Evolutionary conservation across 2,888 invertebrate genomes (phyloP), one percentile per base, ranked within the genome.

Genomic region (Bursaphelenchus okinawaensis): DNA sequence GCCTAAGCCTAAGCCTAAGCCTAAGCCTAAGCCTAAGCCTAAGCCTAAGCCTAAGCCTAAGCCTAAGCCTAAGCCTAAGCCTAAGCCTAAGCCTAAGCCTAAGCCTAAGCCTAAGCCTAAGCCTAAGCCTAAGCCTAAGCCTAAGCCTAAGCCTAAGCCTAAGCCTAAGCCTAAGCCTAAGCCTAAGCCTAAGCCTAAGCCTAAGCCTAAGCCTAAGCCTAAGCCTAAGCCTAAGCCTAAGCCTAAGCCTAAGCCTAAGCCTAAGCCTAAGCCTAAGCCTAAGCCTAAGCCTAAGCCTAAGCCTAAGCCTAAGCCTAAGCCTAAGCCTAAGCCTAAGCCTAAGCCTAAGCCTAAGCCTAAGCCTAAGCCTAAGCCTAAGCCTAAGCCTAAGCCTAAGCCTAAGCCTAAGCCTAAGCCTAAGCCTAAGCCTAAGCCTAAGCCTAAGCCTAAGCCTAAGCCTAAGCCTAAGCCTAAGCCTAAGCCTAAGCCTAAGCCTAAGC

Each of bases 1-100:
- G 54, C 64, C 63, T 65, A 28, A 65, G 65, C 63, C 63, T 65
- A 63, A 63, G 63, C 63, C 65, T 65, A 60, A 60, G 52, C 60
- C 60, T 50, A 55, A 57, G 65, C 65, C 66, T 29, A 65, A 66
- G 64, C 65, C 55, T 67, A 66, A 66, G 55, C 65, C 50, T 50
- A 66, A 57, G 50, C 65, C 52, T 67, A 55, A 50, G 55, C 54
- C 63, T 50, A 62, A 54, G 60, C 52, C 64, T 50, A 52, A 64
- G 40, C 26, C 62, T 40, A 50, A 29, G 54, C 55, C 40, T 50
- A 55, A 29, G 50, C 27, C 26, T 19, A 55, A 50, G 40, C 63
- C 57, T 50, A 57, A 66, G 57, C 23, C 58, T 65, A 52, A 66
- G 51, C 60, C 24, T 59, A 54, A 60, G 65, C 61, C n/a, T 65